Evolutionary conservation across 2,888 invertebrate species (phyloP), one percentile per base, ranked within the genome.

Genomic region (Ferdinandea cuprea): DNA sequence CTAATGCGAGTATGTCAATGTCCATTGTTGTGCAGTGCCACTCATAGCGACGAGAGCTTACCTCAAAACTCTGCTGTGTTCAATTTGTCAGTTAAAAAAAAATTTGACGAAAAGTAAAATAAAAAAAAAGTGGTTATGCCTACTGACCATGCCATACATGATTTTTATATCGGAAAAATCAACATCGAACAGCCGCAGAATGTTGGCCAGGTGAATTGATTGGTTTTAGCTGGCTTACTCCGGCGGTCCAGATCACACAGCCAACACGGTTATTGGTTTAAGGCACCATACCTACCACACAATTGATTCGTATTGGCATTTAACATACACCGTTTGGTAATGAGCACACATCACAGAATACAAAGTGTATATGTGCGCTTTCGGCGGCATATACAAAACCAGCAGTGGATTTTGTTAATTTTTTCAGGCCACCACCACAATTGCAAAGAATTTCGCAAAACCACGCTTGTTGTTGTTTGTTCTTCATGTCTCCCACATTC

Each of bases 271-370:
- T 72, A 66, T 81, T 77, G 71, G 81, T 54, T 77, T 74, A 58
- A 58, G 37, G 71, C 81, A 66, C 58, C 37, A 58, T 44, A 37
- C 81, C 66, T 35, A 66, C 81, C 77, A 44, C 81, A 81, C 77
- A 81, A 81, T 81, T 77, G 77, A 81, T 81, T 81, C 71, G 77
- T 66, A 66, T 66, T 81, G 81, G 77, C 77, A 81, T 81, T 81
- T 81, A 72, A 81, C 81, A 77, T 77, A 77, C 77, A 77, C 59
- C 66, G 59, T 81, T 77, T 81, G 81, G 77, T 81, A 81, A 81
- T 81, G 77, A 81, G 81, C 81, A 81, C 77, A 81, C 77, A 72
- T 72, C 25, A 54, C 30, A 28, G 63, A 66, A 66, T 77, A 72
- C 81, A 77, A 66, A 71, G 65, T 61, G 59, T 37, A 42, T 35